Conservation (phyloP, 2,113 vertebrate species). For the Neogale vison region DNA sequence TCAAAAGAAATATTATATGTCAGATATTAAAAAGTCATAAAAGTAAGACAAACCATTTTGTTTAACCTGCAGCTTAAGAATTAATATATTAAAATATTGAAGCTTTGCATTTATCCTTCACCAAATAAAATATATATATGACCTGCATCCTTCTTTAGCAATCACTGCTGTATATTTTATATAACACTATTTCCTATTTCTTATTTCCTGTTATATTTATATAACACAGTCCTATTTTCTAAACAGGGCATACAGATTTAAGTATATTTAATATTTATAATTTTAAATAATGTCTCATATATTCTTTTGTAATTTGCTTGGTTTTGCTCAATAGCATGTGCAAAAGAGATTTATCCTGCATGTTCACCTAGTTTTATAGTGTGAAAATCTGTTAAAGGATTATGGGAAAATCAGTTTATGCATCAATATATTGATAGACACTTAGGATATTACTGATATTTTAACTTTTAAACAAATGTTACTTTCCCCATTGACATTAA, state of each 20-base stretch:
- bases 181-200: neutral
- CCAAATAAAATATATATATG: neutral
- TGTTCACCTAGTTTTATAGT: neutral
- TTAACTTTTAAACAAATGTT: neutral
- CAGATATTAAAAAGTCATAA: neutral
- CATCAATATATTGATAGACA: neutral
- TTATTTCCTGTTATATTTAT: neutral
- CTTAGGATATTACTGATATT: neutral
- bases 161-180: neutral
- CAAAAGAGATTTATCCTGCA: neutral
- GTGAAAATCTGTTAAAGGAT: neutral
- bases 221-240: neutral
- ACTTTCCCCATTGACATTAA: neutral
- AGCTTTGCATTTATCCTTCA: neutral
- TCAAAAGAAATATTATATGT: neutral
- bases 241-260: neutral
- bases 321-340: neutral
- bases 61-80: neutral
- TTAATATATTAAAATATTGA: neutral
- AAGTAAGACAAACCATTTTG: neutral
- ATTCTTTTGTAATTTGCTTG: neutral
- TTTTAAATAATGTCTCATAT: neutral
- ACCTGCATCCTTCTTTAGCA: neutral
- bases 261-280: neutral
- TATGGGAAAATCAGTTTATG: neutral